phyloP scores from a whole-genome alignment of 2,888 invertebrate genomes.

The Xylophagus ater region DNA sequence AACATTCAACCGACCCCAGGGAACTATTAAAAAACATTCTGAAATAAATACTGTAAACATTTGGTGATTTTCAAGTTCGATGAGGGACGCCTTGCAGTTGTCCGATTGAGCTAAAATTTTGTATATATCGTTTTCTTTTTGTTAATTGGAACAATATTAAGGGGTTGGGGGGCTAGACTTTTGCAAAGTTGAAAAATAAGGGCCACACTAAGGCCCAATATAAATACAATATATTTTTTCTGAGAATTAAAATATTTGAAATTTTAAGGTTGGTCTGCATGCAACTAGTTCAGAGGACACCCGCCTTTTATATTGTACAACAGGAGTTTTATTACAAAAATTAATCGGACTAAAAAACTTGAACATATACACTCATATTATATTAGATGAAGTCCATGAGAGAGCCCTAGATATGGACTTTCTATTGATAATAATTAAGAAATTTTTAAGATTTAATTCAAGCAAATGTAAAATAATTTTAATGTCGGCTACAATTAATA shows the following conservation, averaged over 20 bases:
- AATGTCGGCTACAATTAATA: constrained; percentile 91
- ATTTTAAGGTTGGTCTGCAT: constrained; percentile 27
- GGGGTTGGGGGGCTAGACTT: no score
- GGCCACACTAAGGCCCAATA: no score
- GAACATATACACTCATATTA: constrained; percentile 73
- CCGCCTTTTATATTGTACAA: constrained; percentile 74
- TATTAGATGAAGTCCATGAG: constrained; percentile 91
- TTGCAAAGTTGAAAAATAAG: no score
- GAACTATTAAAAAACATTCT: no score
- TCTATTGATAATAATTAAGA: constrained; percentile 67
- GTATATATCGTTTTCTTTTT: no score
- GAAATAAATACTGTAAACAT: no score
- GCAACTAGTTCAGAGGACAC: constrained; percentile 41
- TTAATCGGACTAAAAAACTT: constrained; percentile 56
- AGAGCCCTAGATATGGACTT: constrained; percentile 89
- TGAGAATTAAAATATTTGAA: background rate
- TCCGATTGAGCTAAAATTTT: no score
- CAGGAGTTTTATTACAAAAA: constrained; percentile 76
- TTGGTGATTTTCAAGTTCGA: no score
- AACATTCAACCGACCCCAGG: no score
- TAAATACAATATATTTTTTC: no score
- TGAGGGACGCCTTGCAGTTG: no score
- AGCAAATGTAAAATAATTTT: constrained; percentile 60
- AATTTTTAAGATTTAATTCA: constrained; percentile 55
- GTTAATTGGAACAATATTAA: no score